Evolutionary conservation across 1,140 invertebrate species (phyloP), one percentile per base, ranked within the genome.

Genomic region (Physella acuta): DNA sequence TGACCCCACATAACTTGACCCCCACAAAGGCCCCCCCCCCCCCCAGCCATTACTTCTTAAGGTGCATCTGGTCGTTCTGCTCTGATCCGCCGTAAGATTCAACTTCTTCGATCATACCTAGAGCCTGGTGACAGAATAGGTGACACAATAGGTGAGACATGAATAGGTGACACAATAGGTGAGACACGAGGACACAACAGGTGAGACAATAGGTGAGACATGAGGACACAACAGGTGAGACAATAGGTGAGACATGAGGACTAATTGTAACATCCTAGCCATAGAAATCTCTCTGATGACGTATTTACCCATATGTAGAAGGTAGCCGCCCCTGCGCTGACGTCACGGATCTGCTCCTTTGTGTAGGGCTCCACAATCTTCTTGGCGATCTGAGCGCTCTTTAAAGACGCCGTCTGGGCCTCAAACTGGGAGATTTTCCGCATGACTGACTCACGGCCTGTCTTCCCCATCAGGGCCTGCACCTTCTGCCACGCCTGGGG

Each of bases 221-320:
- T n/a, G n/a, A n/a, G n/a, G n/a, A n/a, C n/a, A n/a, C n/a, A n/a
- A n/a, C n/a, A n/a, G n/a, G n/a, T n/a, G n/a, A n/a, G n/a, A n/a
- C n/a, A n/a, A n/a, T n/a, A n/a, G n/a, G n/a, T n/a, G n/a, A n/a
- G n/a, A n/a, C n/a, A n/a, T n/a, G n/a, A n/a, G n/a, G n/a, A n/a
- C n/a, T n/a, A n/a, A n/a, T n/a, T n/a, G n/a, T n/a, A n/a, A n/a
- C n/a, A n/a, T n/a, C n/a, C n/a, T n/a, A n/a, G n/a, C n/a, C n/a
- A n/a, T n/a, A n/a, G n/a, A n/a, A n/a, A n/a, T n/a, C n/a, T n/a
- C n/a, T n/a, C n/a, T n/a, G n/a, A n/a, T n/a, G n/a, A n/a, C n/a
- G n/a, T n/a, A 67, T 79, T 70, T 72, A 84, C 82, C 82, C 82
- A 84, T 31, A 80, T 79, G 68, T 75, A 84, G 65, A 84, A 84